These are phyloP conservation scores for Campoplex nolae DNA, from an alignment of 2,888 invertebrate genomes.

Conservation along the genomic window DNA sequence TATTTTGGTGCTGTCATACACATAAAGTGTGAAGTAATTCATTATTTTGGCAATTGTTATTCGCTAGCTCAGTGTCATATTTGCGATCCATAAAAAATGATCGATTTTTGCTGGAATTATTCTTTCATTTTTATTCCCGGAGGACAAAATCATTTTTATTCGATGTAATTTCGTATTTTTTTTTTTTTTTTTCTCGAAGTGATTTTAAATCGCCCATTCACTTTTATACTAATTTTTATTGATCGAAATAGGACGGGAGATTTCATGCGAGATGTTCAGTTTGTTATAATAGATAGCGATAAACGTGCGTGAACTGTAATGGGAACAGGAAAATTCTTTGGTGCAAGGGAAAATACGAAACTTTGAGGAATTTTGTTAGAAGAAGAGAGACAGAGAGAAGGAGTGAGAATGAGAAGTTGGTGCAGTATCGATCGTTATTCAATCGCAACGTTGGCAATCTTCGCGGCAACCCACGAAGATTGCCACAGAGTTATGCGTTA, in stretches of 20 bases:
- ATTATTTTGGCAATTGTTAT: not conserved
- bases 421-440: conserved; percentile 72
- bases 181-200: not conserved
- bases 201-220: conserved; percentile 15
- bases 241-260: conserved; percentile 45
- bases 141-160: not conserved
- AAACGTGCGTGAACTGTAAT: conserved; percentile 31
- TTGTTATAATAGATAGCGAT: conserved; percentile 52
- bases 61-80: not conserved
- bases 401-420: conserved; percentile 40
- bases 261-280: conserved; percentile 63
- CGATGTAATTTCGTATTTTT: not conserved
- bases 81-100: not conserved
- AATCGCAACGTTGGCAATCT: conserved; percentile 75
- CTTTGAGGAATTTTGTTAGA: conserved; percentile 31
- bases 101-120: not conserved
- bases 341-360: conserved; percentile 45
- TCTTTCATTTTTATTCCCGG: not conserved
- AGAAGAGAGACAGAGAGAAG: conserved; percentile 42
- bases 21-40: conserved; percentile 11
- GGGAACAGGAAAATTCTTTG: conserved; percentile 24
- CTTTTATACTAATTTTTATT: conserved; percentile 34
- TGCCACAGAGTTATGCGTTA: conserved; percentile 73
- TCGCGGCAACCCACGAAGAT: conserved; percentile 70
- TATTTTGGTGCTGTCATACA: conserved; percentile 1